Percentiles rank a stretch among this genome's conserved stretches.
phyloP scores from a whole-genome alignment of 1,140 invertebrate species.

The Chionoecetes opilio region DNA sequence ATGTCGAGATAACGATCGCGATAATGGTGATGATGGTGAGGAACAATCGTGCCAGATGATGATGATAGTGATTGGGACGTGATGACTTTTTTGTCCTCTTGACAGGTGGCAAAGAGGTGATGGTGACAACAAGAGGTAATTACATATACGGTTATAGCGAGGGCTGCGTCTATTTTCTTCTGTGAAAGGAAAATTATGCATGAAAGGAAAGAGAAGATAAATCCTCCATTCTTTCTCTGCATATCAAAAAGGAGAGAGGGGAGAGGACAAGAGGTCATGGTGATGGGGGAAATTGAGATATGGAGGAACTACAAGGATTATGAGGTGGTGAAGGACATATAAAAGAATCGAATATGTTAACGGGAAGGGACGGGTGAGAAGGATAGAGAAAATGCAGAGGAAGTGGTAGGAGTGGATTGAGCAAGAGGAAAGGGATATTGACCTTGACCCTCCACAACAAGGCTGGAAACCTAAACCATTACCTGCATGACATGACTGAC shows the following conservation, averaged over 20 bases:
- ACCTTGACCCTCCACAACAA: too few relatives aligned
- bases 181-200: neutral
- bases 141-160: neutral
- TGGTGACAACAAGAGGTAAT: neutral
- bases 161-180: neutral
- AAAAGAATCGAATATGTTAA: neutral
- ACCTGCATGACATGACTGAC: too few relatives aligned
- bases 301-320: neutral
- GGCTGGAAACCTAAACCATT: too few relatives aligned
- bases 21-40: neutral
- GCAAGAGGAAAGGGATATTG: too few relatives aligned
- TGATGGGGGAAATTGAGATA: neutral
- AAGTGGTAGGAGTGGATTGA: neutral
- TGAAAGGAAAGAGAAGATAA: neutral
- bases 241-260: neutral
- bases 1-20: neutral
- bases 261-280: neutral
- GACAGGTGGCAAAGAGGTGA: neutral
- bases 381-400: neutral
- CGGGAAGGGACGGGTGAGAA: neutral
- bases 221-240: neutral
- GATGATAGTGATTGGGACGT: constrained; percentile 10
- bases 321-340: neutral
- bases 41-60: neutral
- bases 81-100: neutral